These are phyloP conservation scores for Urechis unicinctus DNA, from an alignment of 2,888 invertebrate genomes.

Conservation along the genomic window DNA sequence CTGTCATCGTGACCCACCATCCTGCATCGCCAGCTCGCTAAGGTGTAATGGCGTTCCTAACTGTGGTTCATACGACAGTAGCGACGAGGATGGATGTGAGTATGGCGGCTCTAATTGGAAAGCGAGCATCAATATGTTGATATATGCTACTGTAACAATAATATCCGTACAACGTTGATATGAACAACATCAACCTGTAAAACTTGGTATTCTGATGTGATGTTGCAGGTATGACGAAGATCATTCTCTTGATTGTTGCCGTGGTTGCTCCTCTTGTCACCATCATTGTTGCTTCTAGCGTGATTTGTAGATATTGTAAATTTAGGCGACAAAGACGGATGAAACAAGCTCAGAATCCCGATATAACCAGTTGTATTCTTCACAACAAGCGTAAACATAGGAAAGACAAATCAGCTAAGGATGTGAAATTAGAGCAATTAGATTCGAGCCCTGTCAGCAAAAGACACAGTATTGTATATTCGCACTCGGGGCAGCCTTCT, in stretches of 20 bases:
- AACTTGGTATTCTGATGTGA: not conserved
- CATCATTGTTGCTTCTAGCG: not conserved
- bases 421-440: too few relatives aligned
- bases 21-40: constrained; percentile 66
- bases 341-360: too few relatives aligned
- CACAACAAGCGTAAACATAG: too few relatives aligned
- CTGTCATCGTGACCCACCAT: constrained; percentile 27
- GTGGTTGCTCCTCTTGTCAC: not conserved
- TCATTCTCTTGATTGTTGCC: not conserved
- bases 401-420: too few relatives aligned
- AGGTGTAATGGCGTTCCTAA: constrained; percentile 70
- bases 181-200: not conserved
- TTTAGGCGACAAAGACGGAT: too few relatives aligned
- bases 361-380: too few relatives aligned
- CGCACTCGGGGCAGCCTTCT: too few relatives aligned
- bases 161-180: too few relatives aligned
- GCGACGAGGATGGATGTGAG: constrained; percentile 43
- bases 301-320: not conserved
- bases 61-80: constrained; percentile 56
- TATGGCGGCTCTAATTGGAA: not conserved
- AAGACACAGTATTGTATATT: too few relatives aligned
- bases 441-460: too few relatives aligned
- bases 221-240: not conserved
- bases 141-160: not conserved
- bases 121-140: not conserved